These are phyloP conservation scores for Lomographa bimaculata DNA, from an alignment of 2,888 invertebrate genomes.

Conservation along the genomic window DNA sequence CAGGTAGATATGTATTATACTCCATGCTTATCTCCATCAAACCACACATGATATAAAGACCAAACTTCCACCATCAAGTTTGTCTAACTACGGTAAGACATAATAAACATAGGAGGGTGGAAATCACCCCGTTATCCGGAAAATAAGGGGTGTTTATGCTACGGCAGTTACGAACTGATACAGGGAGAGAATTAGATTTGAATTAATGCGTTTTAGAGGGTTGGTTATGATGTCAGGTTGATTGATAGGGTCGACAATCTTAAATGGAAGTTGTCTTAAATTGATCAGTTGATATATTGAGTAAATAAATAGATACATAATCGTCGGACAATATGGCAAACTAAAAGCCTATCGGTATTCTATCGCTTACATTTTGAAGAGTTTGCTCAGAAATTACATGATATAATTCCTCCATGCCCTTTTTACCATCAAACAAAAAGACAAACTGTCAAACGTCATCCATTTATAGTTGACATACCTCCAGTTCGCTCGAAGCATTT, in stretches of 20 bases:
- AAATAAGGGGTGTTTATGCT: conserved; percentile 42
- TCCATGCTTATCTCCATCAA: conserved; percentile 8
- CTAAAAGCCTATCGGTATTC: too few relatives aligned
- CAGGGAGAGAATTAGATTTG: conserved; percentile 32
- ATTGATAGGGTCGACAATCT: conserved; percentile 45
- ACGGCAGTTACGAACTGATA: conserved; percentile 28
- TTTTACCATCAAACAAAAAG: too few relatives aligned
- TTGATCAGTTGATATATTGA: too few relatives aligned
- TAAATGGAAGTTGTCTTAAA: conserved; percentile 17
- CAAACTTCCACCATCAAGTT: conserved; percentile 12
- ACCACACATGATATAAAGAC: conserved; percentile 13
- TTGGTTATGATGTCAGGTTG: conserved; percentile 50
- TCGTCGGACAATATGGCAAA: too few relatives aligned
- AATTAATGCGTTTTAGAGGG: conserved; percentile 47
- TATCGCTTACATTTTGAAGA: too few relatives aligned
- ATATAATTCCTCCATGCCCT: too few relatives aligned
- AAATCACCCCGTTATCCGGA: conserved; percentile 58
- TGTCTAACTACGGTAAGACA: conserved; percentile 17
- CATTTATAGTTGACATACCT: too few relatives aligned
- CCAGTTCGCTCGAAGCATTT: too few relatives aligned
- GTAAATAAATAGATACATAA: too few relatives aligned
- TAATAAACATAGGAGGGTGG: conserved; percentile 43
- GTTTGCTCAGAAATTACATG: too few relatives aligned
- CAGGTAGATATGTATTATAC: too few relatives aligned
- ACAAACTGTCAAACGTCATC: too few relatives aligned